Base-by-base conservation (phyloP, 2,888 invertebrate species). In the Philaethria dido region DNA sequence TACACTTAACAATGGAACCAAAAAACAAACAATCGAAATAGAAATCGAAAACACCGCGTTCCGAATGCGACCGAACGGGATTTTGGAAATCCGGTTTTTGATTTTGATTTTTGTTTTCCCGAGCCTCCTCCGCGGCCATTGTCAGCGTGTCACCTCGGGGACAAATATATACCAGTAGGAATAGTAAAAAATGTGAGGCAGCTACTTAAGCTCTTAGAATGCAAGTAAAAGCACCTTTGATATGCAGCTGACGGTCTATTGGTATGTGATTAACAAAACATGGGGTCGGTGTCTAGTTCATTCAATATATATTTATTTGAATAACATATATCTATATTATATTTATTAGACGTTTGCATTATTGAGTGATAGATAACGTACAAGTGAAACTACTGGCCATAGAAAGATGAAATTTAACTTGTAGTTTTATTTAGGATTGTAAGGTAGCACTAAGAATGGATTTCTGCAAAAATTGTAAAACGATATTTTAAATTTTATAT, bases 31-130 rank as follows among this genome's bases (percentile, higher is more conserved):
- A 90, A 87, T 89, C 85, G 81, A 87, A 52, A 90, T 90, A 90
- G 90, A 92, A 92, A 92, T 89, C 89, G 90, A 92, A 91, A 92
- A 92, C 89, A 86, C 84, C 87, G 85, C 89, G 86, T 89, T 89
- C 85, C 81, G 82, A 85, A 85, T 85, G 87, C 88, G 81, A 85
- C 82, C 74, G 81, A 92, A 92, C 91, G 90, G 92, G 91, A 92
- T 91, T 92, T 92, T 87, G 88, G 86, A 89, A 90, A 91, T 91
- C 92, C 90, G 90, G 92, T 92, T 92, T 86, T 78, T 77, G 25
- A 80, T 85, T 88, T 85, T 84, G 84, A 90, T 87, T 79, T 81
- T 85, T 82, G 78, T 81, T 80, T 80, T 78, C 77, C 81, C 79
- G 78, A 75, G 76, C 81, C 79, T 79, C 81, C 80, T 77, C 79